These are phyloP conservation scores for Meiosimyza decipiens DNA, from an alignment of 2,888 invertebrate genomes.

Conservation along the genomic window DNA sequence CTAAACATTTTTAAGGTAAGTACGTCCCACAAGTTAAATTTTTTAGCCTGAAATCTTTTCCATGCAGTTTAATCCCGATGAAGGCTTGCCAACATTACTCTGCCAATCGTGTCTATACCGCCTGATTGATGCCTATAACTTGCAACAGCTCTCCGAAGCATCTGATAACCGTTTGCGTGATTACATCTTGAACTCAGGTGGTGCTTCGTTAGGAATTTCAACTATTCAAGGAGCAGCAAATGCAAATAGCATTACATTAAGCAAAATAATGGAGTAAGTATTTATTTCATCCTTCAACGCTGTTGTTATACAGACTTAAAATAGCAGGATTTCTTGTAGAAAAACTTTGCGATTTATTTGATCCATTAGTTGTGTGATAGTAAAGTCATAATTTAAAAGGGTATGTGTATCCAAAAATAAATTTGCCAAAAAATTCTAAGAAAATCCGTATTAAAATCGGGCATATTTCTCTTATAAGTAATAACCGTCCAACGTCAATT, in stretches of 20 bases:
- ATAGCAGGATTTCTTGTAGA: too few relatives aligned
- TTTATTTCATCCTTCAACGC: conserved; percentile 26
- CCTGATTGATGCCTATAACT: conserved; percentile 56
- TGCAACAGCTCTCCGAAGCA: conserved; percentile 56
- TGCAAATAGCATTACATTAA: conserved; percentile 20
- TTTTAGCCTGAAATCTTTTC: neutral
- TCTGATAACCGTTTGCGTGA: conserved; percentile 56
- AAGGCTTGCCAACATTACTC: conserved; percentile 55
- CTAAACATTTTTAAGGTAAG: conserved; percentile 52
- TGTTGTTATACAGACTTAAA: conserved; percentile 14
- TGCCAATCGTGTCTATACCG: conserved; percentile 59
- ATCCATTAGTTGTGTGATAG: too few relatives aligned
- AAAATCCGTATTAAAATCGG: too few relatives aligned
- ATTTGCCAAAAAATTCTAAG: too few relatives aligned
- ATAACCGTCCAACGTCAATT: too few relatives aligned
- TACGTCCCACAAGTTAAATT: neutral
- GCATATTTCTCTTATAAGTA: too few relatives aligned
- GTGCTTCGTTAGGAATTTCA: conserved; percentile 2
- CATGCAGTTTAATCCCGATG: conserved; percentile 42
- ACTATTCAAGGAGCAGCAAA: neutral
- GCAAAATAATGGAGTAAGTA: conserved; percentile 42
- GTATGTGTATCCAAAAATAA: too few relatives aligned
- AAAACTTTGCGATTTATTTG: too few relatives aligned
- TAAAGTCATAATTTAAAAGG: too few relatives aligned
- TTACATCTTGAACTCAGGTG: conserved; percentile 46